phyloP scores from a whole-genome alignment of 1,140 invertebrate genomes.

The Oncopodura yosiiana region DNA sequence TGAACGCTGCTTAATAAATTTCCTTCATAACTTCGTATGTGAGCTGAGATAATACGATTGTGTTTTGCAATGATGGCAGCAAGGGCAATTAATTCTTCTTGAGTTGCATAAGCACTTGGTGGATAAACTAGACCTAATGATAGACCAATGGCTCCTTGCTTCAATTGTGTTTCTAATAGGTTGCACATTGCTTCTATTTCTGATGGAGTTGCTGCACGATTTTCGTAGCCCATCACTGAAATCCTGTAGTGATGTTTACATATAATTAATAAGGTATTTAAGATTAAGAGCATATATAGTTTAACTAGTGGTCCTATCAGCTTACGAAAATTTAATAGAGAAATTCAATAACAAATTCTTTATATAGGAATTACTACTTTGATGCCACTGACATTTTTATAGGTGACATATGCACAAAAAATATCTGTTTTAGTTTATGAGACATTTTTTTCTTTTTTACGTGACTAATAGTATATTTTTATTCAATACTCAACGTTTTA shows the following conservation, averaged over 20 bases:
- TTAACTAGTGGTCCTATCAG: no score
- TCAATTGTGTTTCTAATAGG: constrained; percentile 14
- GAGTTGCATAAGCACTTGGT: constrained; percentile 24
- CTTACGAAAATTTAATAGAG: no score
- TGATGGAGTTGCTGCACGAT: constrained; percentile 18
- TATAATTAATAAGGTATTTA: not conserved
- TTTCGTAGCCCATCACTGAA: constrained; percentile 26
- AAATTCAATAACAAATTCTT: no score
- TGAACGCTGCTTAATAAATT: constrained; percentile 22
- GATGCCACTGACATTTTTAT: no score
- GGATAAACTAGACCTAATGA: constrained; percentile 27
- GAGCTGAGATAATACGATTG: constrained; percentile 19
- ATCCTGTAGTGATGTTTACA: constrained; percentile 8
- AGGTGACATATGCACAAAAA: no score
- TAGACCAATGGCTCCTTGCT: constrained; percentile 24
- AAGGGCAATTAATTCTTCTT: constrained; percentile 17
- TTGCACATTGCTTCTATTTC: constrained; percentile 26
- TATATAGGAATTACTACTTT: no score
- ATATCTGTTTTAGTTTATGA: no score
- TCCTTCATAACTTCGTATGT: constrained; percentile 31
- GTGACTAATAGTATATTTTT: no score
- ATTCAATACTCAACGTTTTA: no score
- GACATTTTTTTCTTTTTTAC: no score
- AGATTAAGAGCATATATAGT: no score
- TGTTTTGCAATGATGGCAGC: constrained; percentile 18